Percentiles rank a stretch among this genome's conserved stretches.
These are phyloP conservation scores for Phenacoccus solenopsis DNA, from an alignment of 1,140 invertebrate genomes.

Conservation along the genomic window DNA sequence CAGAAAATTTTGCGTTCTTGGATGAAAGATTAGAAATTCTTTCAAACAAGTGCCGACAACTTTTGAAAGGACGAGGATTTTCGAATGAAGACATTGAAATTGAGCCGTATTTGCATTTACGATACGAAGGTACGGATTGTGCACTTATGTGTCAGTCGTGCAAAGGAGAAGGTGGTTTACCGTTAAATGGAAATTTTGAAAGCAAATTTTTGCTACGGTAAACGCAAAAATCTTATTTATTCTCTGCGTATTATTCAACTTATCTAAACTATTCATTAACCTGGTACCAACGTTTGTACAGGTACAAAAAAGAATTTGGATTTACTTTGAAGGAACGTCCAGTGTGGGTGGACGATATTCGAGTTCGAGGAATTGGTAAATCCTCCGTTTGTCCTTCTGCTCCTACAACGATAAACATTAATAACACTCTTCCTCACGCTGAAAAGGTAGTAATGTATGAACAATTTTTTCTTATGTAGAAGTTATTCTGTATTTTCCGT, in stretches of 20 bases:
- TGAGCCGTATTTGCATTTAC: slow-evolving; percentile 77
- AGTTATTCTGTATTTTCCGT: background rate
- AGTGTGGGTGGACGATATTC: slow-evolving; percentile 85
- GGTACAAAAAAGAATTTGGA: slow-evolving; percentile 89
- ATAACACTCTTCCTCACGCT: slow-evolving; percentile 26
- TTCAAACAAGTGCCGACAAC: slow-evolving; percentile 44
- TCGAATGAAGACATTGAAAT: slow-evolving; percentile 43
- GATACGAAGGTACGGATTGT: slow-evolving; percentile 90
- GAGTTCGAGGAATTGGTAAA: slow-evolving; percentile 73
- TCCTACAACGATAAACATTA: slow-evolving; percentile 20
- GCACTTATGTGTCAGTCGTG: slow-evolving; percentile 69
- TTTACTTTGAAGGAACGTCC: slow-evolving; percentile 70
- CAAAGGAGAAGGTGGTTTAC: slow-evolving; percentile 19
- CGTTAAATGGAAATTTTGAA: slow-evolving; percentile 53
- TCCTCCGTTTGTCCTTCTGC: slow-evolving; percentile 35
- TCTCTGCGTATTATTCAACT: background rate
- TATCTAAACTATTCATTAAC: background rate
- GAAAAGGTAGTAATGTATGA: slow-evolving; percentile 39
- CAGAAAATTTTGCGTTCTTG: slow-evolving; percentile 50
- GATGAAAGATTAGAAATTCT: slow-evolving; percentile 52
- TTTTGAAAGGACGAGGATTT: slow-evolving; percentile 65
- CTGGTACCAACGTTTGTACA: slow-evolving; percentile 29
- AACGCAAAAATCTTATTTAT: background rate
- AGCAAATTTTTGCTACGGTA: slow-evolving; percentile 61
- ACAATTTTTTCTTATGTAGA: background rate